Conservation (phyloP, 2,888 invertebrate species). For the Cantharis flavilabris region DNA sequence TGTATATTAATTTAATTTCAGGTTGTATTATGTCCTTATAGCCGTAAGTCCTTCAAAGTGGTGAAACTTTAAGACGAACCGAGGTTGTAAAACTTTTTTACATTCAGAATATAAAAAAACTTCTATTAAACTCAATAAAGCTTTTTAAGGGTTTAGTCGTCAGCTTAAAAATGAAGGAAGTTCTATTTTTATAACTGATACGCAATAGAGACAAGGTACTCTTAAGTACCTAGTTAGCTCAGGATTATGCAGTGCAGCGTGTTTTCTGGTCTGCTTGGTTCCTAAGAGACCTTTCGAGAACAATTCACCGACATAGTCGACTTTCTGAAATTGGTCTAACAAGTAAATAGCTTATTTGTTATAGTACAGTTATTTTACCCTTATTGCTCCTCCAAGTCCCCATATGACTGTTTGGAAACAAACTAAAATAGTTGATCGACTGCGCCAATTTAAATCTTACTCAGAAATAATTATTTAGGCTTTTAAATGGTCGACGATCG, state of each 20-base stretch:
- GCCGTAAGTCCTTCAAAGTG: neutral
- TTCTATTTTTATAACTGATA: conserved; percentile 27
- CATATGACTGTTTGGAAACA: neutral
- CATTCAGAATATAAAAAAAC: conserved; percentile 23
- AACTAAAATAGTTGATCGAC: neutral
- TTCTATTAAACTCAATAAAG: conserved; percentile 30
- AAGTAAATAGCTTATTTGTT: conserved; percentile 8
- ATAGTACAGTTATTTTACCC: neutral
- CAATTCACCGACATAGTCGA: conserved; percentile 1
- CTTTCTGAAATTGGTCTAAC: neutral
- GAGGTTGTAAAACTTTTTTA: neutral
- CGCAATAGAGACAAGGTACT: conserved; percentile 18
- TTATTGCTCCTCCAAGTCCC: neutral
- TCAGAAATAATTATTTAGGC: neutral
- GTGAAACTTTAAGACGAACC: neutral
- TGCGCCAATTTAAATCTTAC: neutral
- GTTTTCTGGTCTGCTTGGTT: conserved; percentile 26
- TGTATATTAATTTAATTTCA: neutral
- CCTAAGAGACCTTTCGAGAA: conserved; percentile 19
- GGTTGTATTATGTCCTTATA: neutral
- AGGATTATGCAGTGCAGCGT: conserved; percentile 24
- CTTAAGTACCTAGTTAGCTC: conserved; percentile 26
- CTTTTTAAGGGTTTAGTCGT: conserved; percentile 16
- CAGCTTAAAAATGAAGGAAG: conserved; percentile 19
- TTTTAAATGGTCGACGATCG: neutral